These are phyloP conservation scores for Diaprepes abbreviatus DNA, from an alignment of 2,888 invertebrate species.

Conservation along the genomic window DNA sequence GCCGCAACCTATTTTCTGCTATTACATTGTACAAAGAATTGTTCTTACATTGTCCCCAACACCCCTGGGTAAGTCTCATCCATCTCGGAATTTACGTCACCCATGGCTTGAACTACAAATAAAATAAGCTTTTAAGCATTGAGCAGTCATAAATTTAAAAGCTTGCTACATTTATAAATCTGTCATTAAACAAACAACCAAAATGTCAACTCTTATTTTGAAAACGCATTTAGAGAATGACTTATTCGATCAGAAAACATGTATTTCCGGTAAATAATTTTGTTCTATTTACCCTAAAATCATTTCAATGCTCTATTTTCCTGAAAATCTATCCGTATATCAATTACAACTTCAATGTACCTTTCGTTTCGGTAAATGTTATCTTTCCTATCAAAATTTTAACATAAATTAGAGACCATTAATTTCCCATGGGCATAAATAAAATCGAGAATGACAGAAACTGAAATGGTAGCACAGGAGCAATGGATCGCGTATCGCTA, in stretches of 20 bases:
- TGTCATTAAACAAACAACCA: no score
- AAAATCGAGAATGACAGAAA: conserved; percentile 42
- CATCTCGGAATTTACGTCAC: no score
- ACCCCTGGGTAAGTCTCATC: no score
- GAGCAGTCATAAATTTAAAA: no score
- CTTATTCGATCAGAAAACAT: no score
- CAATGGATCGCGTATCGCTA: conserved; percentile 26
- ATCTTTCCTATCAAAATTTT: conserved; percentile 28
- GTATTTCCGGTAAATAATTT: not conserved
- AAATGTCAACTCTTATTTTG: not conserved
- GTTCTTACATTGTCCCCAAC: no score
- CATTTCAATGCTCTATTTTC: not conserved
- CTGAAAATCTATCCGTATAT: conserved; percentile 25
- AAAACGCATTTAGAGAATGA: not conserved
- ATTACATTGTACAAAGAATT: no score
- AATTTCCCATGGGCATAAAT: conserved; percentile 31
- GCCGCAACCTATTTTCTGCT: no score
- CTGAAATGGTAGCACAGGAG: conserved; percentile 29
- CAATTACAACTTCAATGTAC: conserved; percentile 29
- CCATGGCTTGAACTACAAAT: no score
- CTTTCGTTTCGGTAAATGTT: conserved; percentile 29
- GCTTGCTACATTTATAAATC: no score
- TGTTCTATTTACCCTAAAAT: not conserved
- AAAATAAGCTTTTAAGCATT: no score
- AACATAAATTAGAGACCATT: conserved; percentile 29